Evolutionary conservation across 2,888 invertebrate species (phyloP), one percentile per base, ranked within the genome.

Genomic region (Sclerodermus sp.): DNA sequence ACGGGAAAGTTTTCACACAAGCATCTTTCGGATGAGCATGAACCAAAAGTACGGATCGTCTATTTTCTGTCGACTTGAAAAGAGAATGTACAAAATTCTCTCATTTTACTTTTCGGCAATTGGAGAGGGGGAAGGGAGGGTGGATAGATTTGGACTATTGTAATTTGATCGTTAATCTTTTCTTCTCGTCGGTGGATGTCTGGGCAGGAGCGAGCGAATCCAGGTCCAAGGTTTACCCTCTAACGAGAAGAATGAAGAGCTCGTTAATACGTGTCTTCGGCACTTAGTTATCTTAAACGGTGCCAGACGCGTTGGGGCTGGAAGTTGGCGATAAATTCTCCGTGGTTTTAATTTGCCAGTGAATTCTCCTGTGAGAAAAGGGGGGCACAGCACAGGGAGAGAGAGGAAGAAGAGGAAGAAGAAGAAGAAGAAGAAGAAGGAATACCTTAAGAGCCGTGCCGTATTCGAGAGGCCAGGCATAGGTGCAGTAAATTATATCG

Each of bases 401-500:
- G 23, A 1, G 41, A 43, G 29, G 9, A 40, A 51, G 50, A 47
- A 50, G 37, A 60, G n/a, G n/a, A n/a, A n/a, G n/a, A n/a, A 38
- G 16, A 32, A 9, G 13, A 30, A 40, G 34, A 42, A 47, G 37
- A 46, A 48, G 38, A 49, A 45, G 39, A 32, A 14, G 46, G 47
- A 48, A 45, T 42, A 41, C 47, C 31, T 40, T 47, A 45, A 57
- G 57, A 49, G 52, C 51, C 57, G 47, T 49, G 61, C 55, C 55
- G 62, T 63, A 67, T 68, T 68, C 66, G 64, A 67, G 62, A 61
- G 60, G 57, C 53, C 58, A 53, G 55, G 57, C 62, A 61, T 64
- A 65, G 61, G 54, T 52, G 62, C 66, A 58, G 64, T 68, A 67
- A 69, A 68, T 68, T 68, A 69, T 65, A 66, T 66, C 66, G 62